Conservation (phyloP, 2,888 invertebrate species). For the Mythimna ferrago region DNA sequence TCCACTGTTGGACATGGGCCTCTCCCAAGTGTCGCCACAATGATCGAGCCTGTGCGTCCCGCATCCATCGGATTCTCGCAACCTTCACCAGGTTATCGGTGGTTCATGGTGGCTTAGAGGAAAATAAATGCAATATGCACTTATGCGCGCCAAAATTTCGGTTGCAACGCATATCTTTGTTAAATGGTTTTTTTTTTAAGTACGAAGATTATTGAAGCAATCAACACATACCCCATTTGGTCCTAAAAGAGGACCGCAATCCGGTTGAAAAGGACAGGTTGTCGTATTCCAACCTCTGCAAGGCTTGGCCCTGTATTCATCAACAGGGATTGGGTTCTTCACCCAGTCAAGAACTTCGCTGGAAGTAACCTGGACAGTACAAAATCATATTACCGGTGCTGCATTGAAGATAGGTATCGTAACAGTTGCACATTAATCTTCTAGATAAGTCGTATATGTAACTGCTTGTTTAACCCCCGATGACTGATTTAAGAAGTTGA, state of each 20-base stretch:
- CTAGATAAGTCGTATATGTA: neutral
- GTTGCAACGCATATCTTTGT: no score
- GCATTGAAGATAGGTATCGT: neutral
- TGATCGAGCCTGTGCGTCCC: no score
- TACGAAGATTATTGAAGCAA: neutral
- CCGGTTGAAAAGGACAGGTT: constrained; percentile 56
- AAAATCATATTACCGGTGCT: neutral
- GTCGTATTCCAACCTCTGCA: constrained; percentile 68
- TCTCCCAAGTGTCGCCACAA: no score
- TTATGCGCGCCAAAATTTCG: no score
- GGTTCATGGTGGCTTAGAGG: no score
- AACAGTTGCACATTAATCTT: no score
- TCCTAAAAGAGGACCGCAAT: constrained; percentile 71
- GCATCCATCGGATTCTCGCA: no score
- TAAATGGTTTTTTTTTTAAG: no score
- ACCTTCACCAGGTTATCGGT: no score
- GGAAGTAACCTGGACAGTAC: constrained; percentile 78
- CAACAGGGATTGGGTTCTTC: constrained; percentile 86
- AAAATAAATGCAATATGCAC: no score
- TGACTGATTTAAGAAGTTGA: no score
- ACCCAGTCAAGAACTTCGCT: constrained; percentile 90
- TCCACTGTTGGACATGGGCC: no score
- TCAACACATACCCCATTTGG: constrained; percentile 65
- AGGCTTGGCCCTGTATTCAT: constrained; percentile 72
- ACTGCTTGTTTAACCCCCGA: neutral